Base-by-base conservation (phyloP, 2,797 vertebrate species). In the Labroides dimidiatus region DNA sequence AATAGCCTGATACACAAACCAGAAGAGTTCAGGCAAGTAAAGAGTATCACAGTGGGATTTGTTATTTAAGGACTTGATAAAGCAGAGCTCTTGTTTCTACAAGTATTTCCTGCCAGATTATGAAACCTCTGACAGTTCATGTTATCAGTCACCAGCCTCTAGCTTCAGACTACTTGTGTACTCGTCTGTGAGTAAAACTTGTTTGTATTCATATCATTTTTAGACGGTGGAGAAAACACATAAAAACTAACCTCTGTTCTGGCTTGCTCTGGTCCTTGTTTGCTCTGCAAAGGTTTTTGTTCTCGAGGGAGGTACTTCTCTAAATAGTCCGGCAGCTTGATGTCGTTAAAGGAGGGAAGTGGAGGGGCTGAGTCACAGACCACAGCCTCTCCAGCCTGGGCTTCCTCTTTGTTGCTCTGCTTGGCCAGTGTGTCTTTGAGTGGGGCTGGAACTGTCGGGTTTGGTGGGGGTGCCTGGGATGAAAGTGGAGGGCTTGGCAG, bases 231-330 rank as follows among this genome's bases (percentile, higher is more conserved):
- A 64, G 70, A 55, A 16, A 37, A 69, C 27, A 63, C 17, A 36
- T 47, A 48, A 44, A 52, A 78, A 90, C 92, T 72, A 67, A 94
- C 93, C 93, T 90, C 74, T 23, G 55, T 61, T 66, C 72, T 66
- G 42, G 74, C 80, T 21, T 66, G 69, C 58, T 84, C 88, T 71
- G 75, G 85, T 84, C 57, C 90, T 72, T 68, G 87, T 56, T 77
- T 78, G 79, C 63, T 90, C 23, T 64, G 84, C n/a, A 82, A 89
- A 77, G 88, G 84, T 69, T 90, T 92, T 70, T 77, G 82, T 41
- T 94, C 93, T 66, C 75, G 89, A 70, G 92, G 94, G 72, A 93
- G 82, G 85, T 93, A 90, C 78, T 96, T 96, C 87, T 96, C 95
- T 87, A 95, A 91, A 90, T 91, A 94, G 84, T 90, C 89, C 12